phyloP scores from a whole-genome alignment of 1,140 invertebrate genomes.

The Drosophila sp. region DNA sequence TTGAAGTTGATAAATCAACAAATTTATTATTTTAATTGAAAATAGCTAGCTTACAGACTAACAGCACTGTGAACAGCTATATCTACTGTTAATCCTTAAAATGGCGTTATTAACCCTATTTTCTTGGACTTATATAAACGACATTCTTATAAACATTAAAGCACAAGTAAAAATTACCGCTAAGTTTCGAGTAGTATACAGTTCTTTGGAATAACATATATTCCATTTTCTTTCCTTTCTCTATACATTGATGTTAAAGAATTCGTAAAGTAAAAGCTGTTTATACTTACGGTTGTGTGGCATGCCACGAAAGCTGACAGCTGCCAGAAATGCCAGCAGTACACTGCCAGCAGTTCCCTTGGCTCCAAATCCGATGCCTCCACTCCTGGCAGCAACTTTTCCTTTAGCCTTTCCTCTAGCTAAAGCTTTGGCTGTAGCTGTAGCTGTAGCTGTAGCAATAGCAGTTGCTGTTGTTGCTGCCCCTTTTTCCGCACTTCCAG shows the following conservation, averaged over 20 bases:
- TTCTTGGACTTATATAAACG: too few species aligned
- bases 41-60: too few species aligned
- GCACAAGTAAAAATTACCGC: too few species aligned
- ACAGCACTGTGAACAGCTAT: too few species aligned
- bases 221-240: background rate
- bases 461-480: background rate
- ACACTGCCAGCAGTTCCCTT: constrained; percentile 60
- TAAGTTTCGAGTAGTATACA: background rate
- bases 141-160: too few species aligned
- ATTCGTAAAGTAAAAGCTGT: constrained; percentile 65
- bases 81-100: too few species aligned
- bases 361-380: constrained; percentile 37
- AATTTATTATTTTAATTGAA: too few species aligned
- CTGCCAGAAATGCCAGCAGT: constrained; percentile 78
- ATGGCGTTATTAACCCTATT: too few species aligned
- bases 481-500: too few species aligned
- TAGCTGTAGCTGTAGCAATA: background rate
- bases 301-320: constrained; percentile 78
- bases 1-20: too few species aligned
- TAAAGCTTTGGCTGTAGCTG: constrained; percentile 1
- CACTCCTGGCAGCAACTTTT: constrained; percentile 30
- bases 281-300: constrained; percentile 70
- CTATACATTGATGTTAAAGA: too few species aligned
- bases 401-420: constrained; percentile 7
- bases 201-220: constrained; percentile 14